phyloP scores from a whole-genome alignment of 2,888 invertebrate species.

The Octodonta nipae region DNA sequence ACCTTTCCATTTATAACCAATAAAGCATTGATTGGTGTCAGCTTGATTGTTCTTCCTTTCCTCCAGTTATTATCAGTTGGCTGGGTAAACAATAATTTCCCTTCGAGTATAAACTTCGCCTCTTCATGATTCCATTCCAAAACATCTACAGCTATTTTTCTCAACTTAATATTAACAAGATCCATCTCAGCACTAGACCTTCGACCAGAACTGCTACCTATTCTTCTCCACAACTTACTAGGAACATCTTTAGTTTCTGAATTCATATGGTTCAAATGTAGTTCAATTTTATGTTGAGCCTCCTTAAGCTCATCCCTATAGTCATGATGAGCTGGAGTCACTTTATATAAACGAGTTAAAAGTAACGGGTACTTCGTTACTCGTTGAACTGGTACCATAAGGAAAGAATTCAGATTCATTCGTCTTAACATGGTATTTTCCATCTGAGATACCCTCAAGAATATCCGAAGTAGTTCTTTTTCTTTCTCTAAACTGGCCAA shows the following conservation, averaged over 20 bases:
- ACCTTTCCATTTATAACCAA: conserved; percentile 88
- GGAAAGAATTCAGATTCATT: conserved; percentile 94
- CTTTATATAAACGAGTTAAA: conserved; percentile 77
- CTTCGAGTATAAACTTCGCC: conserved; percentile 80
- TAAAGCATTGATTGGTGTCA: conserved; percentile 76
- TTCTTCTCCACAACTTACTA: conserved; percentile 78
- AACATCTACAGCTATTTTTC: conserved; percentile 87
- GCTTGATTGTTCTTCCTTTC: conserved; percentile 75
- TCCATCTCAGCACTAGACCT: conserved; percentile 72
- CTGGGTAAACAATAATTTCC: conserved; percentile 74
- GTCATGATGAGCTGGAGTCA: conserved; percentile 71
- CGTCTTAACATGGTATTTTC: conserved; percentile 83
- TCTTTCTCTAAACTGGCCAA: conserved; percentile 86
- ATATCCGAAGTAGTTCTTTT: conserved; percentile 84
- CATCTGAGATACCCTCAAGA: conserved; percentile 90
- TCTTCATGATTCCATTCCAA: conserved; percentile 91
- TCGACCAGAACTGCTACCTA: conserved; percentile 55
- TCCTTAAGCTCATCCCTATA: conserved; percentile 71
- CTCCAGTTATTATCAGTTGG: conserved; percentile 86
- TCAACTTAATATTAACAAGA: conserved; percentile 75
- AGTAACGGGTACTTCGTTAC: conserved; percentile 93
- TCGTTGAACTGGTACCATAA: conserved; percentile 94
- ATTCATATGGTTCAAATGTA: conserved; percentile 87
- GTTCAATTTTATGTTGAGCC: conserved; percentile 84
- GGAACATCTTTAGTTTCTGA: conserved; percentile 84